These are phyloP conservation scores for Phyllostomus discolor DNA, from an alignment of 2,113 vertebrate species.

Conservation along the genomic window DNA sequence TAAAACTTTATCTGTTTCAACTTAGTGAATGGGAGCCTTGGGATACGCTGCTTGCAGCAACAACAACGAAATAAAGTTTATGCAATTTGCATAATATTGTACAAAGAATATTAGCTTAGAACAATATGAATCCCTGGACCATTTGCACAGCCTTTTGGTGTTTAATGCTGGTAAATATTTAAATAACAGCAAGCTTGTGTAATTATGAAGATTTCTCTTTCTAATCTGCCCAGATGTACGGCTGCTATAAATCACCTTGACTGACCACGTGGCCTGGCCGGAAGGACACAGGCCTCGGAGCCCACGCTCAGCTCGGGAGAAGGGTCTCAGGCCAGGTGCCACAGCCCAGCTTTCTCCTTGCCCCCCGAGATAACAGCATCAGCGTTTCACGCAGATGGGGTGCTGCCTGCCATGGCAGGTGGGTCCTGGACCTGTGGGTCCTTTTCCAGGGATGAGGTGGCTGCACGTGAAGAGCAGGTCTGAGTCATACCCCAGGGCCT, in stretches of 20 bases:
- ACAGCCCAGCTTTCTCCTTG: too few species aligned
- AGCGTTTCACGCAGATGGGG: neutral
- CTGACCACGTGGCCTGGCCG: neutral
- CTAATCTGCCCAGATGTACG: constrained; percentile 71
- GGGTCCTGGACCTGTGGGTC: neutral
- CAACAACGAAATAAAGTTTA: constrained; percentile 83
- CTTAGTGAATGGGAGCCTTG: constrained; percentile 82
- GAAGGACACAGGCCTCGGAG: neutral
- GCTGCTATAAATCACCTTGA: constrained; percentile 40
- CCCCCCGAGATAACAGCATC: fast-evolving
- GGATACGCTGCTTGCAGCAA: constrained; percentile 78
- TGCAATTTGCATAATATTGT: constrained; percentile 84
- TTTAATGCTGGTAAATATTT: constrained; percentile 89
- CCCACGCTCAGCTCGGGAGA: fast-evolving
- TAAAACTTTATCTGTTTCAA: constrained; percentile 88
- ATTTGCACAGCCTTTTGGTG: constrained; percentile 81
- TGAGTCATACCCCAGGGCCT: neutral
- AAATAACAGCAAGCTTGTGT: constrained; percentile 81
- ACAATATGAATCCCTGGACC: constrained; percentile 84
- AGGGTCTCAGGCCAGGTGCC: fast-evolving
- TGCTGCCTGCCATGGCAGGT: neutral
- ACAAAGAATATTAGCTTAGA: constrained; percentile 83
- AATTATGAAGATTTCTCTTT: constrained; percentile 82
- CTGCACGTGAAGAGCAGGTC: neutral
- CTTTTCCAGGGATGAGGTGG: neutral